These are phyloP conservation scores for Zaprionus gabonicus DNA, from an alignment of 1,140 invertebrate genomes.

Conservation along the genomic window DNA sequence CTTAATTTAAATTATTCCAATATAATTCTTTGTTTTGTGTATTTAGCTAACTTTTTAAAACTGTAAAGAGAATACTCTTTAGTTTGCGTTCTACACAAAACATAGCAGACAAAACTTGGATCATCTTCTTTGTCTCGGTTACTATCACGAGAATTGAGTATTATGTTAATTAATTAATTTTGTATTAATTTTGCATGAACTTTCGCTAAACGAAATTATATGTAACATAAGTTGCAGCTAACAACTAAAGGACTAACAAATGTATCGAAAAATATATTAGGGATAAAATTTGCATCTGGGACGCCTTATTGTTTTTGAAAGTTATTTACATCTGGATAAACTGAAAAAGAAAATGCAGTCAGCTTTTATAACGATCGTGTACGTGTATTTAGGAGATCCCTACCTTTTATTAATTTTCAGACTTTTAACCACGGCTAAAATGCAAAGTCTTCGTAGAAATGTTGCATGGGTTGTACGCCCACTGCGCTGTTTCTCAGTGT, in stretches of 20 bases:
- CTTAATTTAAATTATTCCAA: conserved; percentile 58
- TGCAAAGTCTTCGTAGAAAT: conserved; percentile 79
- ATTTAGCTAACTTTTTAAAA: conserved; percentile 15
- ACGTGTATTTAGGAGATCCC: not conserved
- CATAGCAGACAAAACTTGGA: conserved; percentile 66
- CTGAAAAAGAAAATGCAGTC: conserved; percentile 5
- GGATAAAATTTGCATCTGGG: conserved; percentile 60
- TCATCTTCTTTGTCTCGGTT: conserved; percentile 56
- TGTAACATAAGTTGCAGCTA: conserved; percentile 37
- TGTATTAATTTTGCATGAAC: conserved; percentile 22
- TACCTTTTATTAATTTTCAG: conserved; percentile 53
- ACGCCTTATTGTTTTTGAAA: conserved; percentile 50
- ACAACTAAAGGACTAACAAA: conserved; percentile 51
- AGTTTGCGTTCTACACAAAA: conserved; percentile 57
- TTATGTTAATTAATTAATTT: conserved; percentile 48
- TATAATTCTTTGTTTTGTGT: conserved; percentile 24
- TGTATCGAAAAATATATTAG: conserved; percentile 34
- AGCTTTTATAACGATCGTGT: not conserved
- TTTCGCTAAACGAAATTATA: conserved; percentile 26
- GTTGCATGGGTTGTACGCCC: conserved; percentile 62
- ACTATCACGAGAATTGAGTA: conserved; percentile 83
- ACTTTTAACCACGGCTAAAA: conserved; percentile 59
- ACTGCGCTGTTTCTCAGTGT: conserved; percentile 41
- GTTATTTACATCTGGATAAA: conserved; percentile 68
- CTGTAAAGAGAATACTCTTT: conserved; percentile 16